A percentile compares a stretch with the other conserved stretches of the same genome.
phyloP scores from a whole-genome alignment of 2,888 invertebrate genomes.

The Venusia cambrica region DNA sequence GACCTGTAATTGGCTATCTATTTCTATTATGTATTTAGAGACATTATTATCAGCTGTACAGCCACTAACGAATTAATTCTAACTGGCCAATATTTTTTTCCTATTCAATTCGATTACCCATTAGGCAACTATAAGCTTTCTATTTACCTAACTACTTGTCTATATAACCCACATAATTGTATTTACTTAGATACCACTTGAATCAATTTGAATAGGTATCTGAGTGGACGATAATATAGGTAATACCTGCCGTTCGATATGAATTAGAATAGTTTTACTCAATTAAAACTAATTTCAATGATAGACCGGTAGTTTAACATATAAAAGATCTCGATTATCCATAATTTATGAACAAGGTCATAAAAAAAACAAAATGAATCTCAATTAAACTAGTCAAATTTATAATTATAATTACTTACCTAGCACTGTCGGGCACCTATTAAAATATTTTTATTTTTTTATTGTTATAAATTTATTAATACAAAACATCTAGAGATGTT shows the following conservation, averaged over 20 bases:
- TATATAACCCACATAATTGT: slow-evolving; percentile 20
- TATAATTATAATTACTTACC: too few species aligned
- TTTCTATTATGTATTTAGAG: too few species aligned
- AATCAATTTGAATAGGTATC: slow-evolving; percentile 19
- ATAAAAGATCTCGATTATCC: slow-evolving; percentile 32
- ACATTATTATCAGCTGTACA: too few species aligned
- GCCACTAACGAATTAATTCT: too few species aligned
- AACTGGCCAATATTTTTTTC: slow-evolving; percentile 7
- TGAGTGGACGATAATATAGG: not conserved
- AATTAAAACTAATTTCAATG: slow-evolving; percentile 26
- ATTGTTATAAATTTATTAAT: too few species aligned
- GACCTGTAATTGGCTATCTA: too few species aligned
- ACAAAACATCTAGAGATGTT: too few species aligned
- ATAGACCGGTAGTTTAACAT: slow-evolving; percentile 33
- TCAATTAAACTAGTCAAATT: too few species aligned
- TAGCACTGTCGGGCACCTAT: too few species aligned
- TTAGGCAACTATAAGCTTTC: slow-evolving; percentile 18
- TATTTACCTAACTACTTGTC: slow-evolving; percentile 18
- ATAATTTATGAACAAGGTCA: slow-evolving; percentile 19
- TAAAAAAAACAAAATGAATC: slow-evolving; percentile 19
- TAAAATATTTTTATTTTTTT: too few species aligned
- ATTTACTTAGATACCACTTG: slow-evolving; percentile 20
- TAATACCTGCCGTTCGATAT: slow-evolving; percentile 6
- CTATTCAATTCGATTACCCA: slow-evolving; percentile 15
- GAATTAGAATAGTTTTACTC: slow-evolving; percentile 8